These are phyloP conservation scores for Syrphus vitripennis DNA, from an alignment of 2,888 invertebrate genomes.

Conservation along the genomic window DNA sequence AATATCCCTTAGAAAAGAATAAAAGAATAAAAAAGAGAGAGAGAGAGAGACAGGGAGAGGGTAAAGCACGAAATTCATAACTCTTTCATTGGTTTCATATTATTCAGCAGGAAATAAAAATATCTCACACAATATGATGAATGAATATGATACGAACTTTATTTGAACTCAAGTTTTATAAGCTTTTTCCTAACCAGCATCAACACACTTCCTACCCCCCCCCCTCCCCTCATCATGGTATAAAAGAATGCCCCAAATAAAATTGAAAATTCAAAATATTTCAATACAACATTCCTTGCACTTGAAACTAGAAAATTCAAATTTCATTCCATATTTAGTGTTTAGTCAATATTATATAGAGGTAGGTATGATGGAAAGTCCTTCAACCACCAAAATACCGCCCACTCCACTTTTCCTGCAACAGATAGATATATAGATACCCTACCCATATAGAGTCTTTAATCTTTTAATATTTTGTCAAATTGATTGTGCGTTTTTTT, in stretches of 20 bases:
- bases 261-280: constrained; percentile 1
- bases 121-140: neutral
- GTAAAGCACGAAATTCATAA: constrained; percentile 24
- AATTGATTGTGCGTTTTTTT: constrained; percentile 1
- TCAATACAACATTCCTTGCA: constrained; percentile 17
- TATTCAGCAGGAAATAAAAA: neutral
- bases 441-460: too few relatives aligned
- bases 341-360: neutral
- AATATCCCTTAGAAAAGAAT: neutral
- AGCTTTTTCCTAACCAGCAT: neutral
- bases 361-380: too few relatives aligned
- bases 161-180: constrained; percentile 20
- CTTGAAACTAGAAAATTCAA: constrained; percentile 40
- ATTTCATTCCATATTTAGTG: constrained; percentile 25
- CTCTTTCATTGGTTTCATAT: constrained; percentile 27
- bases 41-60: neutral
- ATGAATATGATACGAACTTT: constrained; percentile 11
- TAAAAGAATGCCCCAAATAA: neutral
- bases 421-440: too few relatives aligned
- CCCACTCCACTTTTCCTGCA: neutral
- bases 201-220: too few relatives aligned
- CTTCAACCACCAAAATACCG: neutral
- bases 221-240: neutral
- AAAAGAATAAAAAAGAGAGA: neutral
- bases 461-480: constrained; percentile 24